Base-by-base conservation (phyloP, 2,797 vertebrate genomes). In the Champsocephalus gunnari region DNA sequence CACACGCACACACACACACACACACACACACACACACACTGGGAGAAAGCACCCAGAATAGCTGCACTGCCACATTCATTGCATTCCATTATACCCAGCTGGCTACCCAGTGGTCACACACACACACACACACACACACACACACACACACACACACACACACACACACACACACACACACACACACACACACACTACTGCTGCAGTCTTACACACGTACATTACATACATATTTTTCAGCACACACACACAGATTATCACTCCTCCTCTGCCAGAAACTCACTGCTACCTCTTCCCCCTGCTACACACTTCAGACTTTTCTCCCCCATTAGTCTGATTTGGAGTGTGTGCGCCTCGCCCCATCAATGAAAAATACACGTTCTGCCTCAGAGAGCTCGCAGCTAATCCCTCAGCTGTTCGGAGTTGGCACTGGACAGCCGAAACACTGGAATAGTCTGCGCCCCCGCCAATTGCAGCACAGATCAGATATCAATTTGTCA, bases 401-500 rank as follows among this genome's bases (percentile, higher is more conserved):
- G 83, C 75, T 90, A 89, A 91, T 89, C 86, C 84, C 75, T 92
- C 90, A 93, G 91, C 90, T 92, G 91, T 83, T 90, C 51, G 62
- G 77, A 75, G 66, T 66, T 87, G 88, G 82, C 86, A 74, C 83
- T 17, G 78, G 84, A 70, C 64, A 62, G 80, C 74, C 62, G 7
- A 80, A 82, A 85, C 83, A 63, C 81, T 80, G 86, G 88, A 90
- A 88, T 77, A 87, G 79, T 80, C 77, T 58, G 69, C 70, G 19
- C 81, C 77, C 75, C 62, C 49, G 24, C 82, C 87, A 87, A 61
- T 83, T 85, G 84, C 76, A 64, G 78, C 64, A 53, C 71, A 77
- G 87, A 90, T 93, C 91, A 85, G 86, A 89, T 92, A 89, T 90
- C 88, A 90, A 70, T 91, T 91, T 92, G 89, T 89, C 85, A 86